phyloP scores from a whole-genome alignment of 1,140 invertebrate genomes.

The Frieseomelitta varia region DNA sequence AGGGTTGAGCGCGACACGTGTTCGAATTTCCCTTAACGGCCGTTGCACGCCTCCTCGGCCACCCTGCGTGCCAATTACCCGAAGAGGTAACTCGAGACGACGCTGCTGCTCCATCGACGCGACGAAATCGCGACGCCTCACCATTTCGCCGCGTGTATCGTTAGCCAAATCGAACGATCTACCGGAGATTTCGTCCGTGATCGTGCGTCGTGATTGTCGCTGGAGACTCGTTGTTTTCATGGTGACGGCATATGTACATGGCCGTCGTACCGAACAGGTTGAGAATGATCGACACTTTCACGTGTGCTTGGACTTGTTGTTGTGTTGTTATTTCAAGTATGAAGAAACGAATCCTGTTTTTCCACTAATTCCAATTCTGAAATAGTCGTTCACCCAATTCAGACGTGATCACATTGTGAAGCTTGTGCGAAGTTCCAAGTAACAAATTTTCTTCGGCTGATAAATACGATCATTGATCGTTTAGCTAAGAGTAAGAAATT shows the following conservation, averaged over 20 bases:
- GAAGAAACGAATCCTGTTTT: too few relatives aligned
- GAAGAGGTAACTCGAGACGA: constrained; percentile 45
- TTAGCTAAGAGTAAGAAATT: too few relatives aligned
- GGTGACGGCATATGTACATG: too few relatives aligned
- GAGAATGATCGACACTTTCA: too few relatives aligned
- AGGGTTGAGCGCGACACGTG: constrained; percentile 48
- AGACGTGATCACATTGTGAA: too few relatives aligned
- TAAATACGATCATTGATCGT: too few relatives aligned
- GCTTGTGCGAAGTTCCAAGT: too few relatives aligned
- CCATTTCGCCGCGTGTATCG: background rate
- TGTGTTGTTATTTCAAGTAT: too few relatives aligned
- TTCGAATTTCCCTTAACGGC: constrained; percentile 58
- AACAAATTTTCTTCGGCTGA: too few relatives aligned
- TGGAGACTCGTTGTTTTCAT: background rate
- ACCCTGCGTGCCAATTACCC: constrained; percentile 46
- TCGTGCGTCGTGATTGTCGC: background rate
- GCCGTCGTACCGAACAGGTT: too few relatives aligned
- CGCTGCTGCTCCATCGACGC: background rate
- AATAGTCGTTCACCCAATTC: too few relatives aligned
- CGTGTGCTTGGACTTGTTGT: background rate
- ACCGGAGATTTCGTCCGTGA: background rate
- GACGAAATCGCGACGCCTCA: background rate
- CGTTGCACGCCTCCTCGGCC: constrained; percentile 12
- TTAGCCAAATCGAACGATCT: background rate
- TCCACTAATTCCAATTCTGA: too few relatives aligned